A percentile compares a stretch with the other conserved stretches of the same genome.
Evolutionary conservation across 2,113 vertebrate species (phyloP).

Genomic region (Chauna torquata): DNA sequence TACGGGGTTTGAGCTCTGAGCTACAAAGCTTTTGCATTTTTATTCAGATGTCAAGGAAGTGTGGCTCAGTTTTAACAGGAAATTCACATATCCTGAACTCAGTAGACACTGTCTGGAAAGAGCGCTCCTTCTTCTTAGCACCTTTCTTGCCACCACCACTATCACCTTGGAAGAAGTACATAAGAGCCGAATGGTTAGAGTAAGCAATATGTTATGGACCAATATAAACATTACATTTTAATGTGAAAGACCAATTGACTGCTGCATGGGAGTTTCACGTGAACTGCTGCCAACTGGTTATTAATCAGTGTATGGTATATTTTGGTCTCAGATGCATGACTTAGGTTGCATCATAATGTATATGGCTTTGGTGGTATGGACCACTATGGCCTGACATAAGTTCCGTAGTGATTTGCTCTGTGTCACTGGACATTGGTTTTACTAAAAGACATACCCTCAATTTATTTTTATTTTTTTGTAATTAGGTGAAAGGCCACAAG

Average conservation of each 20-base stretch:
- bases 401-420: not conserved
- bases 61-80: not conserved
- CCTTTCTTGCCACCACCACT: conserved; percentile 79
- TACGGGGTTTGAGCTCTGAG: not conserved
- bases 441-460: not conserved
- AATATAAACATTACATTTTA: not conserved
- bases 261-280: not conserved
- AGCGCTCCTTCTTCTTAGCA: conserved; percentile 92
- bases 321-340: not conserved
- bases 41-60: not conserved
- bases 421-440: not conserved
- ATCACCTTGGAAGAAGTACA: conserved; percentile 12
- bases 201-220: not conserved
- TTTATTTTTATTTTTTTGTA: not conserved
- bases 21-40: not conserved
- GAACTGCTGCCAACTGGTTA: not conserved
- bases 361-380: not conserved
- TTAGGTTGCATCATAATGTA: not conserved
- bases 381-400: not conserved
- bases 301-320: not conserved
- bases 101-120: conserved; percentile 90
- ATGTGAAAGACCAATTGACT: not conserved
- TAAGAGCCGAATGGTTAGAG: not conserved
- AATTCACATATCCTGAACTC: conserved; percentile 82
- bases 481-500: not conserved